Evolutionary conservation across 2,797 vertebrate species (phyloP).

Genomic region (Protosalanx chinensis): DNA sequence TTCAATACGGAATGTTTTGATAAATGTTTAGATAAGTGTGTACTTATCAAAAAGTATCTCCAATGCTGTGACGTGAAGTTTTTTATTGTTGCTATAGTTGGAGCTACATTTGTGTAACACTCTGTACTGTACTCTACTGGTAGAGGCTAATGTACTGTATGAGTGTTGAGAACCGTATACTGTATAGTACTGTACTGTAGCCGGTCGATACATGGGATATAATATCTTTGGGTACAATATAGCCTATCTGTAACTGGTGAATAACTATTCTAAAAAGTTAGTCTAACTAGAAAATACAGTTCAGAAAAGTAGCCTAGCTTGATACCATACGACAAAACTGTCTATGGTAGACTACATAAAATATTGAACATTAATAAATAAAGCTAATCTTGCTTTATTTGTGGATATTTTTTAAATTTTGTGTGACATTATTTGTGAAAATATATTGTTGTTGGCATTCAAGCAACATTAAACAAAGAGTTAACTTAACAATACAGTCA

Average conservation of each 20-base stretch:
- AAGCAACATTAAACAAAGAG: neutral
- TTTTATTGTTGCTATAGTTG: neutral
- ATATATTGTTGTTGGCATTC: too few relatives aligned
- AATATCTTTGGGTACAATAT: neutral
- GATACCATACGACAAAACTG: too few relatives aligned
- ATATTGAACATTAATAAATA: neutral
- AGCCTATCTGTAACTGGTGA: neutral
- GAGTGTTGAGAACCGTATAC: too few relatives aligned
- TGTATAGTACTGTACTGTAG: neutral
- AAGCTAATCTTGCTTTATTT: neutral
- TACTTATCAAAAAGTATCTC: neutral
- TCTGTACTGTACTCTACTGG: neutral
- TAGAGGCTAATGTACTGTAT: neutral
- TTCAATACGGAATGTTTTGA: conserved; percentile 1
- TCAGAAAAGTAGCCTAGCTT: neutral
- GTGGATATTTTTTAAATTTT: neutral
- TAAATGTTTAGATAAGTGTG: too few relatives aligned
- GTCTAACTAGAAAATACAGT: neutral
- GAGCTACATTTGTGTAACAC: neutral
- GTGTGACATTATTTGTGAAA: neutral
- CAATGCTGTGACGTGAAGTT: neutral
- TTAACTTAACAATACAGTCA: neutral
- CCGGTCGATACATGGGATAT: too few relatives aligned
- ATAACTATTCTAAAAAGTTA: neutral
- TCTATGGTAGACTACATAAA: neutral